Evolutionary conservation across 1,140 invertebrate species (phyloP).

Genomic region (Drosophila truncata): DNA sequence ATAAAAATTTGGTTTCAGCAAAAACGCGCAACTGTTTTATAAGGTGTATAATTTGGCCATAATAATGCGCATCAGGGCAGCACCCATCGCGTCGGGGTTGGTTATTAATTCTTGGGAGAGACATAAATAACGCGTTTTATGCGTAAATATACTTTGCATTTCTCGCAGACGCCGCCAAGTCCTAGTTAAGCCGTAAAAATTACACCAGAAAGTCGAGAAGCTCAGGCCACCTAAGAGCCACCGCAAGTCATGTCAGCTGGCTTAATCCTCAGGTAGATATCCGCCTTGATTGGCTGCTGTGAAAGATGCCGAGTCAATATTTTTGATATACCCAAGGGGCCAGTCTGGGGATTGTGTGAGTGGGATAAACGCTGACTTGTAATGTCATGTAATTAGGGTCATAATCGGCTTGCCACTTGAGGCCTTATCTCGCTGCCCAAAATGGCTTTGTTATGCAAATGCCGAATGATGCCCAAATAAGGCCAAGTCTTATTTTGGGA

Average conservation of each 20-base stretch:
- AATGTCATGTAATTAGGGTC: constrained; percentile 81
- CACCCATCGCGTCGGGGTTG: constrained; percentile 40
- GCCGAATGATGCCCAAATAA: constrained; percentile 6
- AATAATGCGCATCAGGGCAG: constrained; percentile 83
- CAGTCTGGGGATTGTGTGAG: constrained; percentile 17
- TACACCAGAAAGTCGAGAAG: constrained; percentile 67
- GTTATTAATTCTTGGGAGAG: constrained; percentile 74
- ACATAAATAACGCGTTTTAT: constrained; percentile 77
- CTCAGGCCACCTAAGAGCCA: constrained; percentile 12
- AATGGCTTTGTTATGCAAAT: constrained; percentile 77
- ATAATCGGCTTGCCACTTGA: constrained; percentile 78
- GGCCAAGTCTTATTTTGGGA: constrained; percentile 1
- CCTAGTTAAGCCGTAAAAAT: constrained; percentile 79
- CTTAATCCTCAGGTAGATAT: constrained; percentile 72
- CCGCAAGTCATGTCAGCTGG: constrained; percentile 75
- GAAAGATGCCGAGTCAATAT: constrained; percentile 74
- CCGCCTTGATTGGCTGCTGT: constrained; percentile 45
- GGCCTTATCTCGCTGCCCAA: constrained; percentile 46
- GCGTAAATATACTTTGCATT: constrained; percentile 75
- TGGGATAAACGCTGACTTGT: constrained; percentile 65
- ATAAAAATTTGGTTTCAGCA: constrained; percentile 74
- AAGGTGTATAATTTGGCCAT: constrained; percentile 84
- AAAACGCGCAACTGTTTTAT: constrained; percentile 69
- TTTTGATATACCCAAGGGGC: constrained; percentile 37
- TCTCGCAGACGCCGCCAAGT: constrained; percentile 58